Conservation (phyloP, 2,888 invertebrate genomes). For the Pristionchus arcanus region DNA sequence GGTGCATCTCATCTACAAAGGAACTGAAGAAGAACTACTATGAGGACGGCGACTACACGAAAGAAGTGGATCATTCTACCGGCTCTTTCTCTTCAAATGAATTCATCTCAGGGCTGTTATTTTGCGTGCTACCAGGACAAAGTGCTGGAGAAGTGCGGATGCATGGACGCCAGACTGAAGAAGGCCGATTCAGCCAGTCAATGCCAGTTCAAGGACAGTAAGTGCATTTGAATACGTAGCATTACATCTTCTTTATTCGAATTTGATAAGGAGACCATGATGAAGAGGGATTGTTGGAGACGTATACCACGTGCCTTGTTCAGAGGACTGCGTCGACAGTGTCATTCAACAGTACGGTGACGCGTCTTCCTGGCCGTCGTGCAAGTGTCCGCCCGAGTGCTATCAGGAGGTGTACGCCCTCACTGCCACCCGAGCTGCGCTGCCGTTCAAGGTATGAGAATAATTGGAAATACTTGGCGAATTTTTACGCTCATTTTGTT, state of each 20-base stretch:
- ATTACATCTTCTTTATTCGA: too few species aligned
- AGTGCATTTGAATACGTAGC: too few species aligned
- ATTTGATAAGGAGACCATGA: too few species aligned
- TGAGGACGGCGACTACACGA: conserved; percentile 13
- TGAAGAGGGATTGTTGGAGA: too few species aligned
- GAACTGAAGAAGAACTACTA: conserved; percentile 42
- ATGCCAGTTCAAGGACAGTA: neutral
- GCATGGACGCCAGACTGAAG: conserved; percentile 26
- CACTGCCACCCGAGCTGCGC: neutral
- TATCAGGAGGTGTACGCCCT: neutral
- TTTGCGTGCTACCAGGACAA: conserved; percentile 46
- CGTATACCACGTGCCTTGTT: too few species aligned
- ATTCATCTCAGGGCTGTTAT: conserved; percentile 49
- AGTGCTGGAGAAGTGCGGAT: conserved; percentile 23
- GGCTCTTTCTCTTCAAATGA: too few species aligned
- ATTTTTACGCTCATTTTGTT: too few species aligned
- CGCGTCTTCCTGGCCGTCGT: neutral
- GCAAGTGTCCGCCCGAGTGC: neutral
- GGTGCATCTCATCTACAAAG: neutral
- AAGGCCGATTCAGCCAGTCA: neutral
- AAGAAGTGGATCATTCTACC: neutral
- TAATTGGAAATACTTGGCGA: too few species aligned
- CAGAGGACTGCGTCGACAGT: neutral
- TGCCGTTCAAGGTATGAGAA: neutral
- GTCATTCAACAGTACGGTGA: neutral